Evolutionary conservation across 2,888 invertebrate genomes (phyloP).

Genomic region (Ectropis crepuscularia): DNA sequence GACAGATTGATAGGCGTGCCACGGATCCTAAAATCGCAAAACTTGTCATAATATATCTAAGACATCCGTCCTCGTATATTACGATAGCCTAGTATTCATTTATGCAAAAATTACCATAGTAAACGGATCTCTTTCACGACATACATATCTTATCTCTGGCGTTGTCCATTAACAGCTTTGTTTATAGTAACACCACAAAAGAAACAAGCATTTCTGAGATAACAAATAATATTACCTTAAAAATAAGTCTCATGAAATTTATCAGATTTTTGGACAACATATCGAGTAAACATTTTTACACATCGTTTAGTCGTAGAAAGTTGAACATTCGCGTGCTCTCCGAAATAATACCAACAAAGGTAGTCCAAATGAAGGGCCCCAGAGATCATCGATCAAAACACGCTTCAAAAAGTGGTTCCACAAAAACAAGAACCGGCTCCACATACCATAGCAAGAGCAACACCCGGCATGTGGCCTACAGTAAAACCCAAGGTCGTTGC

Average conservation of each 20-base stretch:
- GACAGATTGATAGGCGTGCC: constrained; percentile 42
- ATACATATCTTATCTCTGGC: constrained; percentile 23
- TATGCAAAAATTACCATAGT: constrained; percentile 33
- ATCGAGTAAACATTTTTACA: not conserved
- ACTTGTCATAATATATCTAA: constrained; percentile 33
- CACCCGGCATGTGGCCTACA: constrained; percentile 80
- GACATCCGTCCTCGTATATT: constrained; percentile 25
- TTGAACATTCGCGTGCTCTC: constrained; percentile 20
- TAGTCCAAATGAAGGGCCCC: constrained; percentile 57
- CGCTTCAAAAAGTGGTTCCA: constrained; percentile 60
- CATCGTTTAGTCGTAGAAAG: not conserved
- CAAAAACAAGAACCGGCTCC: constrained; percentile 73
- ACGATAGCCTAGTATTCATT: constrained; percentile 26
- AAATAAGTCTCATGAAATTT: not conserved
- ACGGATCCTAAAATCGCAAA: constrained; percentile 31
- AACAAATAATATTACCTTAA: not conserved
- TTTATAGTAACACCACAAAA: constrained; percentile 17
- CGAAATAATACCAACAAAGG: constrained; percentile 27
- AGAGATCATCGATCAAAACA: constrained; percentile 73
- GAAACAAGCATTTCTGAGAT: constrained; percentile 8
- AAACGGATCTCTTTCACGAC: constrained; percentile 24
- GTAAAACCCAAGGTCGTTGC: constrained; percentile 79
- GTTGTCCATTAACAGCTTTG: constrained; percentile 23
- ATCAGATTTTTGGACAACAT: not conserved
- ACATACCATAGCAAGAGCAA: constrained; percentile 62